Evolutionary conservation across 1,140 invertebrate genomes (phyloP), one percentile per base, ranked within the genome.

Genomic region (Halictus rubicundus): DNA sequence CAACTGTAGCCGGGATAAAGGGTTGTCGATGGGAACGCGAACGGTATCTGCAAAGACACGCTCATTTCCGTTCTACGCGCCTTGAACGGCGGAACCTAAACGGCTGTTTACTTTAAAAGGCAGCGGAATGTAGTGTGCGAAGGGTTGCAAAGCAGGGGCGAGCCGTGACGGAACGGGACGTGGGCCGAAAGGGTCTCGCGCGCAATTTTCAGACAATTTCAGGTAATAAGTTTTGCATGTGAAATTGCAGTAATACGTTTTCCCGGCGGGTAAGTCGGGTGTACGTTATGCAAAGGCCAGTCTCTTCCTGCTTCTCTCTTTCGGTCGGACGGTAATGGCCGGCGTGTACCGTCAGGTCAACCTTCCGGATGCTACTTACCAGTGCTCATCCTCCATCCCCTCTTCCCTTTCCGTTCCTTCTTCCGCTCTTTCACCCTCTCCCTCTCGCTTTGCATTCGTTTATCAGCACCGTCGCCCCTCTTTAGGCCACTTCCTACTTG

Each of bases 151-250:
- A 52, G 37, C 19, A 12, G 16, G 12, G 21, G 54, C 54, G 19
- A 5, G n/a, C 7, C 7, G 21, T 16, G 49, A 52, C 49, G 19
- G 21, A 25, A 27, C 49, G 27, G 52, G 32, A 52, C 54, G 49
- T 14, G 54, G 49, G 69, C 57, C 68, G 61, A 61, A 69, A 61
- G 21, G 39, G 23, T 61, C 39, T 39, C 23, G 42, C 66, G 82
- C 68, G 87, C 89, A 90, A 91, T 91, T 92, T 92, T 89, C 89
- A 86, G 86, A 91, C 89, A 91, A 91, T 90, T 92, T 92, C 81
- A 84, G 87, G 82, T 91, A 92, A 92, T 92, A 91, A 92, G 83
- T 91, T 92, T 91, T 90, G 88, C 91, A 91, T 89, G 88, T 86
- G 78, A 91, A 91, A 92, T 90, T 90, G 87, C 90, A 81, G 88